Conservation (phyloP, 2,888 invertebrate genomes). For the Empis stercorea region DNA sequence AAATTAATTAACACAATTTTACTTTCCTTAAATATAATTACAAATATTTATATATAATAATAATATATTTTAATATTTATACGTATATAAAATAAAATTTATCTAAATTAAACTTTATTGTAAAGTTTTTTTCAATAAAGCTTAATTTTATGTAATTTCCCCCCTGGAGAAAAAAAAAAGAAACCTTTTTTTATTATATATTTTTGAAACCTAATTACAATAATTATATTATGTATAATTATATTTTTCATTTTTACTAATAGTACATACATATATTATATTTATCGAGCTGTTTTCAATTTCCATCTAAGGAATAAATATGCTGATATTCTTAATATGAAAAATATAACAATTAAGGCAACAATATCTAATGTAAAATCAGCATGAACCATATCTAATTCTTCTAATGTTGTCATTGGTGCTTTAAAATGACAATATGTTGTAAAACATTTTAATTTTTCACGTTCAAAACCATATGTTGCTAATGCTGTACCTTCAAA, state of each 20-base stretch:
- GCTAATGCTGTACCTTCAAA: constrained; percentile 91
- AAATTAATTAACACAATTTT: too few species aligned
- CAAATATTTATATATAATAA: too few species aligned
- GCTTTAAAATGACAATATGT: constrained; percentile 78
- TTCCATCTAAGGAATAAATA: constrained; percentile 82
- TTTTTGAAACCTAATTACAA: too few species aligned
- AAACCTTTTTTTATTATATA: too few species aligned
- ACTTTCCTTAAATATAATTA: too few species aligned
- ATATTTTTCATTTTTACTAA: background rate
- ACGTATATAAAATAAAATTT: too few species aligned
- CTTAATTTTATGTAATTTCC: too few species aligned
- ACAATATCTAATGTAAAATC: constrained; percentile 67
- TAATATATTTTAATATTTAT: too few species aligned
- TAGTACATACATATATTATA: constrained; percentile 6
- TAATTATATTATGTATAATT: too few species aligned
- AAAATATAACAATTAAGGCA: constrained; percentile 65
- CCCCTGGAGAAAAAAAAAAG: too few species aligned
- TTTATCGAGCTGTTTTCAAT: constrained; percentile 63
- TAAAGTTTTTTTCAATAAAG: too few species aligned
- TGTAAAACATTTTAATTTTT: constrained; percentile 69
- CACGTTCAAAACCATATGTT: constrained; percentile 75
- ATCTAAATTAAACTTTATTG: too few species aligned
- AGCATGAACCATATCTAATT: constrained; percentile 72
- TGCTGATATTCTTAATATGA: constrained; percentile 65
- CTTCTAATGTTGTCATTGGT: constrained; percentile 68